Base-by-base conservation (phyloP, 2,113 vertebrate genomes). In the Cynocephalus volans region DNA sequence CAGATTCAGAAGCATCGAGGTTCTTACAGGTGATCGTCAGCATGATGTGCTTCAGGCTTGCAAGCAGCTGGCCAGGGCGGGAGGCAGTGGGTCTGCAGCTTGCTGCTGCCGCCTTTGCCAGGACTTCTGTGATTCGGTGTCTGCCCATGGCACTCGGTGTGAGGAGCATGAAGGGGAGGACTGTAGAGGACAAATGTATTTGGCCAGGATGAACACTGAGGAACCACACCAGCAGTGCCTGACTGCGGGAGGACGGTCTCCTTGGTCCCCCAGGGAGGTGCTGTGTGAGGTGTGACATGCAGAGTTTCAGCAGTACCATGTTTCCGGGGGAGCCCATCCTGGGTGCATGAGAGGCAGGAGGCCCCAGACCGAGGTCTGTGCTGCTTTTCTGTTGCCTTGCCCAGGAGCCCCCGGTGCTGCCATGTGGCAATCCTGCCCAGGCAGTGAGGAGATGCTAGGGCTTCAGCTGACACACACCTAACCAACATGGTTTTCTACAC, bases 371-470 rank as follows among this genome's bases (percentile, higher is more conserved):
- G 2, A 91, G 56, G 88, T 60, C 41, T 2, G 81, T 83, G 77
- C 19, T 83, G 77, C 19, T 33, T 54, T 82, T 64, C 48, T 70
- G 4, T 26, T 31, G 81, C 31, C 17, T 5, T n/a, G 6, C 6
- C 23, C 36, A 3, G 13, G 58, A 3, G 4, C 3, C 26, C 31
- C 33, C 10, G 12, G 4, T 24, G 12, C 33, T 48, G 56, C 19
- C 0, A 45, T 0, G 41, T 0, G 1, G 50, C 10, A 19, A 26
- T 36, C 0, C 31, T 0, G 0, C 26, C 31, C 7, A 6, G 5
- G n/a, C 24, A 36, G 45, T 1, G 1, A 19, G 31, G 21, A 50
- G 45, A 81, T 0, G 0, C 1, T 9, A 31, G 48, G 7, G 56
- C 19, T 11, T 75, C 28, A 10, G 23, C 28, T 83, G 79, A 58